Evolutionary conservation across 2,888 invertebrate species (phyloP).

Genomic region (Anorthoa munda): DNA sequence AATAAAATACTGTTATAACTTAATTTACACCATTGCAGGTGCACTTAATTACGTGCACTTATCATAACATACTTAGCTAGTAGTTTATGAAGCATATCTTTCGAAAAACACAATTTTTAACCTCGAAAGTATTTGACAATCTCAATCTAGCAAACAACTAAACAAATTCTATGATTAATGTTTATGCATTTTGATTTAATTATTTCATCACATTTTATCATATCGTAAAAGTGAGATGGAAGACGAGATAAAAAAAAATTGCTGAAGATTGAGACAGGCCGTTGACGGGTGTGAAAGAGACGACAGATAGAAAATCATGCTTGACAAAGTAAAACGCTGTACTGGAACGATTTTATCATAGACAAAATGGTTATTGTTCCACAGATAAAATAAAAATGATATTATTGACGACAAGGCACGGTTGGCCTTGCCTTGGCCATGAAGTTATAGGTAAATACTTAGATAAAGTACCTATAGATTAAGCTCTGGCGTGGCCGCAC

Average conservation of each 20-base stretch:
- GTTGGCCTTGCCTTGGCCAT: too few species aligned
- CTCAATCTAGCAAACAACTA: constrained; percentile 33
- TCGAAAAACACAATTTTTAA: constrained; percentile 20
- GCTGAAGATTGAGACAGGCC: background rate
- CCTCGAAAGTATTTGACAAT: constrained; percentile 30
- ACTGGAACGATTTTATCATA: constrained; percentile 4
- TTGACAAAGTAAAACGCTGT: background rate
- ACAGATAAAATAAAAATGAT: background rate
- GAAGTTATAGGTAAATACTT: too few species aligned
- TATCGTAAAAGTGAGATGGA: constrained; percentile 29
- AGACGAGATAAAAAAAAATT: constrained; percentile 1
- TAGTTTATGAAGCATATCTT: background rate
- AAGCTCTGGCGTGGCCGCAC: too few species aligned
- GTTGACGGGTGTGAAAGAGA: constrained; percentile 21
- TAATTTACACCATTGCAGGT: constrained; percentile 13
- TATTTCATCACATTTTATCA: constrained; percentile 9
- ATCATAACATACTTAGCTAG: background rate
- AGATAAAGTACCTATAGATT: too few species aligned
- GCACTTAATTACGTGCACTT: constrained; percentile 7
- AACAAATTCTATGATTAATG: constrained; percentile 7
- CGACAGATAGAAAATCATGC: constrained; percentile 17
- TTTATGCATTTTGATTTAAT: constrained; percentile 13
- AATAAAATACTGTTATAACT: constrained; percentile 2
- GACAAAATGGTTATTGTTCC: background rate
- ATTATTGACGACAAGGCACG: background rate